A percentile compares a stretch with the other conserved stretches of the same genome.
phyloP scores from a whole-genome alignment of 1,140 invertebrate species.

The Theocolax elegans region DNA sequence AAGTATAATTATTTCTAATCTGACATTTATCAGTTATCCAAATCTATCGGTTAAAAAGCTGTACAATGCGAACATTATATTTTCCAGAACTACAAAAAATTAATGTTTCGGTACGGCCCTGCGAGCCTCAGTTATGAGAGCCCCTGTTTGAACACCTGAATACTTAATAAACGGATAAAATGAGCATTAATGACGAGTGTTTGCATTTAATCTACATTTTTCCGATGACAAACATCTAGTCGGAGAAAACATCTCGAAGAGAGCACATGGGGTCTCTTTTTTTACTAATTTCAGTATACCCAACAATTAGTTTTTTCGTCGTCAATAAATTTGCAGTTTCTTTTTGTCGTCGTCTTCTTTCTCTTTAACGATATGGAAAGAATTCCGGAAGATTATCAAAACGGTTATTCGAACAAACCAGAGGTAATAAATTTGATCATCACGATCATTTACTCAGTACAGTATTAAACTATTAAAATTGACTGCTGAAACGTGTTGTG shows the following conservation, averaged over 20 bases:
- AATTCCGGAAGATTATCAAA: conserved; percentile 47
- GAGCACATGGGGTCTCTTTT: conserved; percentile 43
- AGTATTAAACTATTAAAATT: too few relatives aligned
- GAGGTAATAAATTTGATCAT: too few relatives aligned
- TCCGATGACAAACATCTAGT: conserved; percentile 62
- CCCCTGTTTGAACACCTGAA: conserved; percentile 67
- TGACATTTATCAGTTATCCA: too few relatives aligned
- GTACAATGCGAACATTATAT: too few relatives aligned
- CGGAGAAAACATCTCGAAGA: conserved; percentile 53
- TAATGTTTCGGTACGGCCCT: conserved; percentile 38
- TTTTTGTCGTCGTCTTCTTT: background rate
- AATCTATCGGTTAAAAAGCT: too few relatives aligned
- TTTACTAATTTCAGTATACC: background rate
- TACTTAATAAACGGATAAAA: conserved; percentile 68
- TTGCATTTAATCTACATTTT: conserved; percentile 64
- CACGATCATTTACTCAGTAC: too few relatives aligned
- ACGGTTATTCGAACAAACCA: conserved; percentile 48
- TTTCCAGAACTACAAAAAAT: too few relatives aligned
- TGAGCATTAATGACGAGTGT: conserved; percentile 67
- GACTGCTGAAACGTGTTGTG: too few relatives aligned
- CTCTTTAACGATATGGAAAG: conserved; percentile 44
- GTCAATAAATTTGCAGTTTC: too few relatives aligned
- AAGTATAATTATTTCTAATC: too few relatives aligned
- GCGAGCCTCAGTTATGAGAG: conserved; percentile 49
- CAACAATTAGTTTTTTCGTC: too few relatives aligned